Conservation (phyloP, 2,888 invertebrate species). For the Tinea semifulvella region DNA sequence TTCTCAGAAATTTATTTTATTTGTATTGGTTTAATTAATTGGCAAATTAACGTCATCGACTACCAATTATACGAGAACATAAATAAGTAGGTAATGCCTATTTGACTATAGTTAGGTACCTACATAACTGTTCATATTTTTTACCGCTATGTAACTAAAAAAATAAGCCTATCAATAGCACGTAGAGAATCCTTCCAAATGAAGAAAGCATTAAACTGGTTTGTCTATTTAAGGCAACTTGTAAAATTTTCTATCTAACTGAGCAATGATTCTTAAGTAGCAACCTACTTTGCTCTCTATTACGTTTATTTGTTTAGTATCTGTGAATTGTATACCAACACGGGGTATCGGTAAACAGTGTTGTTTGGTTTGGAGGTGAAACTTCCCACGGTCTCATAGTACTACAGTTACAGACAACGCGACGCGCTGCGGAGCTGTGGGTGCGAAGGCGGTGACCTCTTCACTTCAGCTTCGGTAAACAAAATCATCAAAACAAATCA, state of each 20-base stretch:
- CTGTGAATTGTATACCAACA: conserved; percentile 11
- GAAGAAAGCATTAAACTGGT: conserved; percentile 8
- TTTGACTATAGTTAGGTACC: too few relatives aligned
- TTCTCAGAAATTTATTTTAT: too few relatives aligned
- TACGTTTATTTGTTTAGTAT: conserved; percentile 10
- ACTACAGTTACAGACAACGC: conserved; percentile 8
- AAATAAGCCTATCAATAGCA: too few relatives aligned
- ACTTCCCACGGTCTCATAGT: conserved; percentile 11
- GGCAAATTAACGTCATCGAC: too few relatives aligned
- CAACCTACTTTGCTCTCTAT: conserved; percentile 8
- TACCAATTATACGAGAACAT: too few relatives aligned
- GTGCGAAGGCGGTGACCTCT: conserved; percentile 5
- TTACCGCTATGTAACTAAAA: too few relatives aligned
- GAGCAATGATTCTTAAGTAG: conserved; percentile 7
- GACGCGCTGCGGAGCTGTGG: conserved; percentile 7
- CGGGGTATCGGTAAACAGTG: conserved; percentile 6
- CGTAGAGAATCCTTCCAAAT: conserved; percentile 7
- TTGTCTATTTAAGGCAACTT: conserved; percentile 2
- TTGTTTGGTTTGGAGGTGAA: conserved; percentile 7
- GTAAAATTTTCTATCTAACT: conserved; percentile 8
- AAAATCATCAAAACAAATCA: too few relatives aligned
- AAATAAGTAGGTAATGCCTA: too few relatives aligned
- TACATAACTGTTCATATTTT: too few relatives aligned
- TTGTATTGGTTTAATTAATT: too few relatives aligned
- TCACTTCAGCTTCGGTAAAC: not conserved